A percentile compares a stretch with the other conserved stretches of the same genome.
These are phyloP conservation scores for Phylloscopus trochiloides DNA, from an alignment of 2,113 vertebrate genomes.

Conservation along the genomic window DNA sequence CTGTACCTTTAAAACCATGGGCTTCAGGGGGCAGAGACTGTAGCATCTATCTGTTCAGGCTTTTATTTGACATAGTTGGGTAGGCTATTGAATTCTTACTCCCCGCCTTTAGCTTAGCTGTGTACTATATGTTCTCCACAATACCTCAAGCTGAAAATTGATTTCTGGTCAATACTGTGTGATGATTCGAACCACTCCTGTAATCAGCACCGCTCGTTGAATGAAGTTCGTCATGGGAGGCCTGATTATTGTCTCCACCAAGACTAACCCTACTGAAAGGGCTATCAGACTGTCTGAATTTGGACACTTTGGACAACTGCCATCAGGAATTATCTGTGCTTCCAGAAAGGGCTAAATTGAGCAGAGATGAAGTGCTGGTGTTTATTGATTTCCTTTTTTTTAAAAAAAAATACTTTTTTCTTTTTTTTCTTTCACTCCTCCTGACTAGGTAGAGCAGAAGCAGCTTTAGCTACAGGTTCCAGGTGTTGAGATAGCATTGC, in stretches of 20 bases:
- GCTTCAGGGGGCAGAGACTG: neutral
- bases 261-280: conserved; percentile 53
- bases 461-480: neutral
- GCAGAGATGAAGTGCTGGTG: conserved; percentile 49
- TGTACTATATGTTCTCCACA: neutral
- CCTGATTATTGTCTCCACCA: conserved; percentile 51
- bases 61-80: conserved; percentile 54
- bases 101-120: neutral
- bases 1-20: neutral
- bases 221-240: conserved; percentile 46
- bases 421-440: neutral
- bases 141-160: conserved; percentile 68
- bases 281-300: conserved; percentile 56
- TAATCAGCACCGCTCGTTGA: conserved; percentile 11
- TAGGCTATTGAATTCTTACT: conserved; percentile 49
- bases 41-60: neutral
- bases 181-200: conserved; percentile 12
- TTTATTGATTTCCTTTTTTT: conserved; percentile 30
- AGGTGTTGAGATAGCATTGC: neutral
- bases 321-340: conserved; percentile 50
- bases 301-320: conserved; percentile 44
- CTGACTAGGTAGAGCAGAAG: neutral
- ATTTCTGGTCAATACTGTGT: conserved; percentile 49
- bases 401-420: neutral
- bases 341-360: conserved; percentile 56